These are phyloP conservation scores for Tupaia tana DNA, from an alignment of 2,113 vertebrate genomes.

Conservation along the genomic window DNA sequence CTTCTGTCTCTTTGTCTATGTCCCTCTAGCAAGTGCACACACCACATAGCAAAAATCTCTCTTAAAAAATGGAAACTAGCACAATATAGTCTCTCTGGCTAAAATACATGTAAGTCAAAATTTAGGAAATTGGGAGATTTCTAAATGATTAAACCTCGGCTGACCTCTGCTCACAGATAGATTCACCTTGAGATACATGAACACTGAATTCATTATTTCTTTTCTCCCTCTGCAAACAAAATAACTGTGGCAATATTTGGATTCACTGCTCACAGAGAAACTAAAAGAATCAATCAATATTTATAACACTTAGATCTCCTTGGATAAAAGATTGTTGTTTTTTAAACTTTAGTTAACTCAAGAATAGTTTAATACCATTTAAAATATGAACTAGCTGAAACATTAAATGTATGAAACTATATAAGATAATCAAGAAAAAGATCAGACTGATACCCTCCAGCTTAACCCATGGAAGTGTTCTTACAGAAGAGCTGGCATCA, in stretches of 20 bases:
- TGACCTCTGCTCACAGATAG: background rate
- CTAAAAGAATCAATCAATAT: background rate
- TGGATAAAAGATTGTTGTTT: background rate
- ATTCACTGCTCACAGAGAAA: background rate
- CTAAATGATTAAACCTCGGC: background rate
- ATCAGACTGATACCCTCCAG: background rate
- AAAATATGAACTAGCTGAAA: background rate
- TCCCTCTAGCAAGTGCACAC: too few relatives aligned
- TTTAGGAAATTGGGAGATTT: background rate
- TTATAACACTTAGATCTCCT: background rate
- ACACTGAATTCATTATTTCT: background rate
- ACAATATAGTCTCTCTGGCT: background rate
- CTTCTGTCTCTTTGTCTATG: too few relatives aligned
- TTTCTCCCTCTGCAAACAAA: background rate
- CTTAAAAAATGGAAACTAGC: background rate
- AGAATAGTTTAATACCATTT: background rate
- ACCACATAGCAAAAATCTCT: too few relatives aligned
- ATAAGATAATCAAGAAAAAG: background rate
- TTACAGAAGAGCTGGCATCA: background rate
- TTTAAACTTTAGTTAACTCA: slow-evolving; percentile 11
- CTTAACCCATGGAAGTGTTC: background rate
- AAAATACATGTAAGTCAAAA: background rate
- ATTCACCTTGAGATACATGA: background rate
- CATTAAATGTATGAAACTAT: background rate
- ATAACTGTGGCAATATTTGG: background rate